Conservation (phyloP, 2,888 invertebrate genomes). For the Spialia ferax region DNA sequence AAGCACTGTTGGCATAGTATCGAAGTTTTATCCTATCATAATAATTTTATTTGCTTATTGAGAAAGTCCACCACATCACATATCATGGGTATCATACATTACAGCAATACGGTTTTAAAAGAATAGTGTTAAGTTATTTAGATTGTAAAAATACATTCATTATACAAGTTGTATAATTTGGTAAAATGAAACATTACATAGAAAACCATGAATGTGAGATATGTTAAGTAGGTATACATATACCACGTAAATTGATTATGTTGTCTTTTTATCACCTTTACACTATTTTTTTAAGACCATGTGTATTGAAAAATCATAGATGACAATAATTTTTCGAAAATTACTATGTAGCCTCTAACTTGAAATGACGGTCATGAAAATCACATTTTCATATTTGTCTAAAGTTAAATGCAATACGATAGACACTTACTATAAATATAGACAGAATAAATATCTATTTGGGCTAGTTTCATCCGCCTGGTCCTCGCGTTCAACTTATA, state of each 20-base stretch:
- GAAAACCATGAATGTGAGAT: slow-evolving; percentile 15
- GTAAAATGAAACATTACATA: slow-evolving; percentile 1
- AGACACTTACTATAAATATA: slow-evolving; percentile 74
- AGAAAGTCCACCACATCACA: slow-evolving; percentile 10
- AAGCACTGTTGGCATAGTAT: slow-evolving; percentile 74
- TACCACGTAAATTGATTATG: not conserved
- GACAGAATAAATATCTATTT: slow-evolving; percentile 80
- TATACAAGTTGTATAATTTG: slow-evolving; percentile 33
- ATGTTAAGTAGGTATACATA: slow-evolving; percentile 6
- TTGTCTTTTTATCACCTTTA: slow-evolving; percentile 7
- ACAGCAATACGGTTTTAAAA: slow-evolving; percentile 26
- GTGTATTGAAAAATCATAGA: slow-evolving; percentile 23
- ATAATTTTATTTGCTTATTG: slow-evolving; percentile 17
- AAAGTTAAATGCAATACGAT: slow-evolving; percentile 76
- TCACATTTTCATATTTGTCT: slow-evolving; percentile 72
- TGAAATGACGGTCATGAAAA: slow-evolving; percentile 61
- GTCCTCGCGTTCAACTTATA: slow-evolving; percentile 81
- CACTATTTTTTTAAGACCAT: slow-evolving; percentile 31
- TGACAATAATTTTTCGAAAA: slow-evolving; percentile 49
- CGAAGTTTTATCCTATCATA: slow-evolving; percentile 48
- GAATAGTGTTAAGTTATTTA: slow-evolving; percentile 21
- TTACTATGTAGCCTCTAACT: slow-evolving; percentile 63
- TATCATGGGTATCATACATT: slow-evolving; percentile 29
- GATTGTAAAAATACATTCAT: slow-evolving; percentile 18
- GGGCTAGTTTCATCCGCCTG: slow-evolving; percentile 75